Base-by-base conservation (phyloP, 2,888 invertebrate genomes). In the Sesia apiformis region DNA sequence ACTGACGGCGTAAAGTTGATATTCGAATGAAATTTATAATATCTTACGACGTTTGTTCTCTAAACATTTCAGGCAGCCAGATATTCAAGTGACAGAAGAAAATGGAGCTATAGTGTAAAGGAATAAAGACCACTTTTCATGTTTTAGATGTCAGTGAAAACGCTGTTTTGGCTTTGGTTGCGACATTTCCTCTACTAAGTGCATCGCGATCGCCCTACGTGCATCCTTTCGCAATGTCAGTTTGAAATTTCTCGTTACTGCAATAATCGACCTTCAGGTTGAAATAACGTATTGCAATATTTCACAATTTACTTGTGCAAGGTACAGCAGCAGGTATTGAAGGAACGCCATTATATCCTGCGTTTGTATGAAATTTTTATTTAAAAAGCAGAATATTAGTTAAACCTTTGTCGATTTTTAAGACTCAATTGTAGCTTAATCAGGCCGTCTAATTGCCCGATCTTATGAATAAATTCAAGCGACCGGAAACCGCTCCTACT, bases 231-330 rank as follows among this genome's bases (percentile, higher is more conserved):
- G 74, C 76, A 74, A 83, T 83, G 85, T 81, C 84, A 81, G 84
- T 82, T 81, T 80, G 81, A 84, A 82, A 84, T 84, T 84, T 78
- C 84, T 84, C 79, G 81, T 86, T 84, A 84, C 85, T 77, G 78
- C 83, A 80, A 81, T 87, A 84, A 84, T 85, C 84, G 79, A 83
- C 78, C 78, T 78, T 76, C 68, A 69, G 72, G 66, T 73, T 70
- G 72, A 69, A 74, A 74, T 74, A 77, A 72, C 70, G 67, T 72
- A 78, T 78, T 74, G 76, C 72, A 72, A 81, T 81, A 81, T 79
- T 81, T 82, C 72, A 78, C 76, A 76, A 78, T 79, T 78, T 78
- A 72, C 0, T 46, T 4, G 8, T 8, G 7, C 46, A 23, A 23
- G 23, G 23, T 23, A 23, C 23, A 23, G 23, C 23, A 23, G 23